A percentile compares a stretch with the other conserved stretches of the same genome.
These are phyloP conservation scores for Heterodera filipjevi DNA, from an alignment of 2,888 invertebrate genomes.

Conservation along the genomic window DNA sequence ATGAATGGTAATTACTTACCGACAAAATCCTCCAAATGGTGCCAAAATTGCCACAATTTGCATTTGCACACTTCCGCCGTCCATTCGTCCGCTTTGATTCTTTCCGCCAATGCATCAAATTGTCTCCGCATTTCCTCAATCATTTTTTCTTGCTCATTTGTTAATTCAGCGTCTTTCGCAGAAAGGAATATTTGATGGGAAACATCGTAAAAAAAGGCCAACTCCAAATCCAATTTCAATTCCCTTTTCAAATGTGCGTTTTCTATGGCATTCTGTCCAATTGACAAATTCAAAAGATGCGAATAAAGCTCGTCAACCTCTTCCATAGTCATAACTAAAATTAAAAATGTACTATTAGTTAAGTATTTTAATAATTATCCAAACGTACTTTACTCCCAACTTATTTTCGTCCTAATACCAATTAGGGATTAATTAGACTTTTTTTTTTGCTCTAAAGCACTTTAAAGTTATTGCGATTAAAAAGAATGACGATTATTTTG, in stretches of 20 bases:
- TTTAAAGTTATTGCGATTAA: no score
- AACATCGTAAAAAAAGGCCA: not conserved
- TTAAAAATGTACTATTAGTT: no score
- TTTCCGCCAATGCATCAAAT: not conserved
- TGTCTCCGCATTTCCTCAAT: not conserved
- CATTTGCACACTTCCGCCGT: not conserved
- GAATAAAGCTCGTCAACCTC: not conserved
- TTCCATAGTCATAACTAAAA: not conserved
- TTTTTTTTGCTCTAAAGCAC: no score
- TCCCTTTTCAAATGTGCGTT: not conserved
- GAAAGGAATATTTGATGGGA: not conserved
- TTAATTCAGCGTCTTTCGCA: not conserved
- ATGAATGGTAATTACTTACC: not conserved
- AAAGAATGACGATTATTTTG: no score
- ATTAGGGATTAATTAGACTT: no score
- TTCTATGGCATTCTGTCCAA: not conserved
- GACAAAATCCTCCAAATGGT: not conserved
- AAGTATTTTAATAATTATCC: no score
- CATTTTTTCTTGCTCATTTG: not conserved
- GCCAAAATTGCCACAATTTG: slow-evolving; percentile 3
- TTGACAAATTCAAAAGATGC: not conserved
- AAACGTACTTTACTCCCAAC: no score
- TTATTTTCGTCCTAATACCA: no score
- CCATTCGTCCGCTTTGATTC: not conserved
- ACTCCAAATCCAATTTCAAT: not conserved